These are phyloP conservation scores for Zoanthus solanderi DNA, from an alignment of 92 coral and sea anemone species.

Conservation along the genomic window DNA sequence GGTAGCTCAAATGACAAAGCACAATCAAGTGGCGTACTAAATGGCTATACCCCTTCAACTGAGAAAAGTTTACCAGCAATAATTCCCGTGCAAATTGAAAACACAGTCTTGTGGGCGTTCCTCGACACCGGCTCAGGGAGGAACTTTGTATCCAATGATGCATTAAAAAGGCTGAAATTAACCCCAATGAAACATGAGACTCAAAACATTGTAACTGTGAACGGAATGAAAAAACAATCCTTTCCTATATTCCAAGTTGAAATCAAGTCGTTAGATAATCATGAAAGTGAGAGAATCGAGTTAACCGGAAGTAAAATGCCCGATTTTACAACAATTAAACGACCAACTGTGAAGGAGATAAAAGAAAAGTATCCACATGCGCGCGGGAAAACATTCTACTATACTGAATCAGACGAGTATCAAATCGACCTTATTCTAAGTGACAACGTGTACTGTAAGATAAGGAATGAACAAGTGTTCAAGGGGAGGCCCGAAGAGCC, in stretches of 20 bases:
- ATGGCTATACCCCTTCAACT: conserved; percentile 26
- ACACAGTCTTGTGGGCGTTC: conserved; percentile 35
- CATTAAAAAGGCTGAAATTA: conserved; percentile 38
- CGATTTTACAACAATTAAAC: conserved; percentile 53
- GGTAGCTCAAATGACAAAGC: not conserved
- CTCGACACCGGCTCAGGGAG: conserved; percentile 44
- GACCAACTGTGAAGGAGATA: conserved; percentile 59
- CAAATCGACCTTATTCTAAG: no score
- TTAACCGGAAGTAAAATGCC: conserved; percentile 34
- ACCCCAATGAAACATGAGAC: conserved; percentile 48
- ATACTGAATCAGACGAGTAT: no score
- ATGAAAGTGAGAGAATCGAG: not conserved
- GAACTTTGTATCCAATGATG: conserved; percentile 51
- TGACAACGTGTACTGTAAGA: conserved; percentile 48
- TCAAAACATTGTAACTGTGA: conserved; percentile 50
- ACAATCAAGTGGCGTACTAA: not conserved
- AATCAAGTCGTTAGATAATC: no score
- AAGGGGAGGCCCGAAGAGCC: conserved; percentile 27
- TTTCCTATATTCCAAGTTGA: conserved; percentile 53
- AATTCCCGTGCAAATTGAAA: conserved; percentile 36
- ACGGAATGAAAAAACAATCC: conserved; percentile 59
- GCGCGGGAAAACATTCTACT: no score
- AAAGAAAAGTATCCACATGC: conserved; percentile 52
- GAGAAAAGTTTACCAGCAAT: not conserved
- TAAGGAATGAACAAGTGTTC: not conserved